A percentile compares a stretch with the other conserved stretches of the same genome.
Conservation (phyloP, 2,113 vertebrate genomes). For the Serilophus lunatus region DNA sequence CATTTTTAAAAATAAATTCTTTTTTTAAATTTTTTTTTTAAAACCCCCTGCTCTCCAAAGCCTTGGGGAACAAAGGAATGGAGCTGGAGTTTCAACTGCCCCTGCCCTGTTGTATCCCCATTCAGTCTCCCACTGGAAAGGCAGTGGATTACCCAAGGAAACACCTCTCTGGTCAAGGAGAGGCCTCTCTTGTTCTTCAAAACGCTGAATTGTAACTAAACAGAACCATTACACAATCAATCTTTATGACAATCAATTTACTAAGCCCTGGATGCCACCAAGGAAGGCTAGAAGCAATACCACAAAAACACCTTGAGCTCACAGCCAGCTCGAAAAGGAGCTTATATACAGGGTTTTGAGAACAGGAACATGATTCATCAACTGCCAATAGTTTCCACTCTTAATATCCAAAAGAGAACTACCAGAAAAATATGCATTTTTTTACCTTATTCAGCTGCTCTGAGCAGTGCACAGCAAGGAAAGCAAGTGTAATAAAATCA, state of each 20-base stretch:
- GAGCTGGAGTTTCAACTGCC: not conserved
- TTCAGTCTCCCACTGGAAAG: accelerated
- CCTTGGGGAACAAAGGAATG: accelerated
- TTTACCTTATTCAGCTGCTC: not conserved
- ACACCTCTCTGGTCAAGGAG: not conserved
- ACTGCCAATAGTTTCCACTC: not conserved
- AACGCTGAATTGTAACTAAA: not conserved
- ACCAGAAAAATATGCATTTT: not conserved
- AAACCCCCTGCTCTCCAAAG: not conserved
- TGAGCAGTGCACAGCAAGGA: not conserved
- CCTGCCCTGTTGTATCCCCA: not conserved
- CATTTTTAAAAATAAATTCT: no score
- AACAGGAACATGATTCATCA: not conserved
- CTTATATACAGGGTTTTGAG: not conserved
- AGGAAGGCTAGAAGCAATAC: not conserved
- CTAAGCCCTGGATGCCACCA: not conserved
- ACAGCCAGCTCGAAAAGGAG: not conserved
- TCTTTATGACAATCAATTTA: not conserved
- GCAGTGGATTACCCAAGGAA: not conserved
- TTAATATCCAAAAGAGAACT: not conserved
- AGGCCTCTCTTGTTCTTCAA: not conserved
- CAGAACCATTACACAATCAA: not conserved
- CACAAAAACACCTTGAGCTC: not conserved
- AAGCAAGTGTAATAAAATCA: not conserved
- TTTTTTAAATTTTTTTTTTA: no score